These are phyloP conservation scores for Azorinus chamasolen DNA, from an alignment of 2,888 invertebrate species.

Conservation along the genomic window DNA sequence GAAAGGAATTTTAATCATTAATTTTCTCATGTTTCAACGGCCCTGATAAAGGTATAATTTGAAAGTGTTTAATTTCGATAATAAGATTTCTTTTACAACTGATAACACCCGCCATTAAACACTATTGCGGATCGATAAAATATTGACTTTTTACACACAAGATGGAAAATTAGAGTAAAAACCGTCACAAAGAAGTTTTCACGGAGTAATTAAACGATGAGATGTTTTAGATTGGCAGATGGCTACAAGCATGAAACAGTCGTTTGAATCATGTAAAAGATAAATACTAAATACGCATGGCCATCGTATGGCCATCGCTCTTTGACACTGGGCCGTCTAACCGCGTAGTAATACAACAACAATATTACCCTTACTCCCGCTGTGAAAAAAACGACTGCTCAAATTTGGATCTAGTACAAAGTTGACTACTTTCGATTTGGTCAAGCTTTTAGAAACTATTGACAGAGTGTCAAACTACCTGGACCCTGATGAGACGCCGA, in stretches of 20 bases:
- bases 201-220: slow-evolving; percentile 41
- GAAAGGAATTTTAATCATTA: slow-evolving; percentile 39
- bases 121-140: slow-evolving; percentile 40
- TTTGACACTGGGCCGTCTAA: too few relatives aligned
- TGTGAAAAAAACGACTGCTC: too few relatives aligned
- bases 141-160: slow-evolving; percentile 54
- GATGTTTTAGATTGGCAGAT: slow-evolving; percentile 46
- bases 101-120: slow-evolving; percentile 44
- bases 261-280: slow-evolving; percentile 34
- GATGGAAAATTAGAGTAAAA: slow-evolving; percentile 49
- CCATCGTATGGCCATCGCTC: too few relatives aligned
- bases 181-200: slow-evolving; percentile 53
- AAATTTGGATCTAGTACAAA: too few relatives aligned
- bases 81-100: slow-evolving; percentile 38
- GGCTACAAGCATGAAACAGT: slow-evolving; percentile 21
- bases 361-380: too few relatives aligned
- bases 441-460: too few relatives aligned
- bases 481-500: too few relatives aligned
- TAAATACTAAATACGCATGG: slow-evolving; percentile 33
- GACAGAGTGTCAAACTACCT: too few relatives aligned
- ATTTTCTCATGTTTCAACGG: slow-evolving; percentile 43
- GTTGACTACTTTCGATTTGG: too few relatives aligned
- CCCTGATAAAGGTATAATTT: slow-evolving; percentile 38
- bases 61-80: slow-evolving; percentile 51
- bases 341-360: too few relatives aligned